Evolutionary conservation across 1,140 invertebrate genomes (phyloP).

Genomic region (Drosophila gunungcola): DNA sequence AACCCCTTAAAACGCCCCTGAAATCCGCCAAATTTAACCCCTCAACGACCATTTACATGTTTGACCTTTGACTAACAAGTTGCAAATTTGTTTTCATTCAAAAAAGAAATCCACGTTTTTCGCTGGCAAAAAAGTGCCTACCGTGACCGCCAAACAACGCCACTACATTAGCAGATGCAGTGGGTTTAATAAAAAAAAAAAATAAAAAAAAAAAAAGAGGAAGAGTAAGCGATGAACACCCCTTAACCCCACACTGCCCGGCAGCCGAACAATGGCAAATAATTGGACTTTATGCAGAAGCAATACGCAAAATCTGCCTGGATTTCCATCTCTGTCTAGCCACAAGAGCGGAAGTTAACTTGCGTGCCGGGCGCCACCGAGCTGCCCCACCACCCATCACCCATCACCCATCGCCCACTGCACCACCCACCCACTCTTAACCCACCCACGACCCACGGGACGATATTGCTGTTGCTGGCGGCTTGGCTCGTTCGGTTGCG

Average conservation of each 20-base stretch:
- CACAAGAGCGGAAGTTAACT: slow-evolving; percentile 81
- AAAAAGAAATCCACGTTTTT: slow-evolving; percentile 22
- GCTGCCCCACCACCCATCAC: background rate
- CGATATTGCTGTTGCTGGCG: slow-evolving; percentile 57
- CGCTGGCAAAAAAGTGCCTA: slow-evolving; percentile 32
- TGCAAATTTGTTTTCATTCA: slow-evolving; percentile 60
- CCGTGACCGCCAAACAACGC: slow-evolving; percentile 74
- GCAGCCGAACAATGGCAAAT: slow-evolving; percentile 44
- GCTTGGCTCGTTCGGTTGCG: slow-evolving; percentile 76
- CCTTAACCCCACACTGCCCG: slow-evolving; percentile 7
- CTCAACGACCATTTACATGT: slow-evolving; percentile 22
- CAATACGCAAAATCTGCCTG: slow-evolving; percentile 49
- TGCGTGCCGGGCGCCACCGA: slow-evolving; percentile 57
- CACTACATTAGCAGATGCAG: slow-evolving; percentile 76
- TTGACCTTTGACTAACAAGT: slow-evolving; percentile 65
- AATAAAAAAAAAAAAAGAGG: background rate
- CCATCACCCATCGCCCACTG: background rate
- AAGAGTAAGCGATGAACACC: background rate
- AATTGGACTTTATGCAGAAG: slow-evolving; percentile 71
- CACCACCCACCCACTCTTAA: background rate
- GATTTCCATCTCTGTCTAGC: slow-evolving; percentile 48
- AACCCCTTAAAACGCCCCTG: slow-evolving; percentile 10
- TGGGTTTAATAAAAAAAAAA: slow-evolving; percentile 11
- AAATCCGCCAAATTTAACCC: slow-evolving; percentile 15
- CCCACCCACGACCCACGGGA: background rate